These are phyloP conservation scores for Brenthis ino DNA, from an alignment of 2,888 invertebrate species.

Conservation along the genomic window DNA sequence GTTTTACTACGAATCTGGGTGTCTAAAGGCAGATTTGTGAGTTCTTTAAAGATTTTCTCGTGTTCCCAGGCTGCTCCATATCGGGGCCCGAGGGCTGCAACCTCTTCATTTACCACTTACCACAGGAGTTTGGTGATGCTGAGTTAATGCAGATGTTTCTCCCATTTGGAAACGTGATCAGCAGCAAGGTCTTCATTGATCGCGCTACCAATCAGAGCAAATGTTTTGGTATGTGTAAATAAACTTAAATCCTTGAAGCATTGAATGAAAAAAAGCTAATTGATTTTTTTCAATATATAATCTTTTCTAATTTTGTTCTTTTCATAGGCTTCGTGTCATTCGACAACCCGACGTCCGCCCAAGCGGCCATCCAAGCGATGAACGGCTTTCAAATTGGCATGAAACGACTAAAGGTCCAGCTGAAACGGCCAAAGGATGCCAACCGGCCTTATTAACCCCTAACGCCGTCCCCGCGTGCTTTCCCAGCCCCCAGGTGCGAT, in stretches of 20 bases:
- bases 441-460: conserved; percentile 97
- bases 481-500: conserved; percentile 53
- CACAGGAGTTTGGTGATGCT: conserved; percentile 99
- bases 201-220: conserved; percentile 99
- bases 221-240: conserved; percentile 94
- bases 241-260: no score
- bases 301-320: conserved; percentile 43
- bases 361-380: conserved; percentile 99
- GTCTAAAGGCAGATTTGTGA: conserved; percentile 78
- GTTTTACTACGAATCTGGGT: conserved; percentile 46
- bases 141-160: conserved; percentile 99
- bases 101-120: conserved; percentile 99
- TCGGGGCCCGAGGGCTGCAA: conserved; percentile 99
- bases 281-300: not conserved
- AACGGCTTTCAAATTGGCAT: conserved; percentile 99
- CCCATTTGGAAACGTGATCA: conserved; percentile 99
- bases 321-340: conserved; percentile 98
- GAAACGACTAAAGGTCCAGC: conserved; percentile 99
- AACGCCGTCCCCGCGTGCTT: conserved; percentile 81
- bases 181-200: conserved; percentile 99
- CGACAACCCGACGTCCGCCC: conserved; percentile 99
- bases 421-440: conserved; percentile 99
- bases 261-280: not conserved
- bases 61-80: conserved; percentile 95
- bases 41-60: conserved; percentile 87